These are phyloP conservation scores for Alosa sapidissima DNA, from an alignment of 2,797 vertebrate species.

Conservation along the genomic window DNA sequence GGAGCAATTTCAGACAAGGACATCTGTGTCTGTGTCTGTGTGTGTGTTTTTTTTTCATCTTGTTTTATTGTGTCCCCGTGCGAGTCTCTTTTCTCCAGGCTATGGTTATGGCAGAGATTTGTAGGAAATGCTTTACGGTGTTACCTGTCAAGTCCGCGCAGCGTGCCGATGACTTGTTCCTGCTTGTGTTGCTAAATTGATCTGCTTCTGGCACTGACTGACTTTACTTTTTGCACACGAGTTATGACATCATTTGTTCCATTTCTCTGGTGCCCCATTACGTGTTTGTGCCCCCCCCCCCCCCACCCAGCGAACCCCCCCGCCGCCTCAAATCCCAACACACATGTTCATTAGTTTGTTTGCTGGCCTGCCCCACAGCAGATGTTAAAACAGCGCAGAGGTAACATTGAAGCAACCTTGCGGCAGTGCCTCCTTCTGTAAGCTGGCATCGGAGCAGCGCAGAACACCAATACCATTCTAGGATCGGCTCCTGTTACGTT, in stretches of 20 bases:
- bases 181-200: neutral
- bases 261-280: conserved; percentile 1
- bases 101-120: neutral
- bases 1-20: conserved; percentile 15
- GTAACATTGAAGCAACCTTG: conserved; percentile 18
- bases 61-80: neutral
- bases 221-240: neutral
- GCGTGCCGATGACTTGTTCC: neutral
- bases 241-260: conserved; percentile 18
- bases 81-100: neutral
- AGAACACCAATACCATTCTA: neutral
- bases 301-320: neutral
- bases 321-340: neutral
- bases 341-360: neutral
- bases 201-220: neutral
- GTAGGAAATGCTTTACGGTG: neutral
- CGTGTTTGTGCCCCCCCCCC: neutral
- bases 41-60: neutral
- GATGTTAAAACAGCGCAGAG: neutral
- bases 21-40: neutral
- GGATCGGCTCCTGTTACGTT: neutral
- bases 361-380: neutral
- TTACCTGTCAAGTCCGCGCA: neutral
- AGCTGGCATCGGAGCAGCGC: neutral
- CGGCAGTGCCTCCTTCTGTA: neutral